phyloP scores from a whole-genome alignment of 2,113 vertebrate species.

The Chaenogobius annularis region DNA sequence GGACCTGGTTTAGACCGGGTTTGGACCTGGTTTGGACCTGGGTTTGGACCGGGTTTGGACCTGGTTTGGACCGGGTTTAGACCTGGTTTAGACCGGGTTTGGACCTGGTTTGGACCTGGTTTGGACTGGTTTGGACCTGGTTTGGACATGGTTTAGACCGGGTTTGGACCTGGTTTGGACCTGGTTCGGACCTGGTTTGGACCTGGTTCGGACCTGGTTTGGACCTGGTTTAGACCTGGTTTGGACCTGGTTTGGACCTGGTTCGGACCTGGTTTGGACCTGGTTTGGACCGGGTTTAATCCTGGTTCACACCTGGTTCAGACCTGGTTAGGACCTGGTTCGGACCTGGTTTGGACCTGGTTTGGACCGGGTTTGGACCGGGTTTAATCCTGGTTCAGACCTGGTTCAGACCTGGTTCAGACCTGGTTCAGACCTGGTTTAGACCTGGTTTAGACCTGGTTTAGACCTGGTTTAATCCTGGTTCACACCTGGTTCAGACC shows the following conservation, averaged over 20 bases:
- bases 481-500: neutral
- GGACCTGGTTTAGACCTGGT: neutral
- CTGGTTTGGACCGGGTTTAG: no score
- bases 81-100: no score
- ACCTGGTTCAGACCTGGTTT: neutral
- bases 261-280: neutral
- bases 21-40: no score
- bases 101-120: no score
- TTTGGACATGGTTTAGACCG: neutral
- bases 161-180: neutral
- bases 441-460: neutral
- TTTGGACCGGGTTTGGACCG: neutral
- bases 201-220: neutral
- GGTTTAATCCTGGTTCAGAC: neutral
- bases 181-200: neutral
- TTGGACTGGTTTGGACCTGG: neutral
- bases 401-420: neutral
- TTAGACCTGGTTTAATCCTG: neutral
- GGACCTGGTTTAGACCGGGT: no score
- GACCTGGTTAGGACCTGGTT: neutral
- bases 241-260: neutral
- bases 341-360: neutral
- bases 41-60: no score
- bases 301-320: neutral
- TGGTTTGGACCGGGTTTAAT: neutral